Evolutionary conservation across 2,113 vertebrate genomes (phyloP).

Genomic region (Cyphomyrus plagiostoma): DNA sequence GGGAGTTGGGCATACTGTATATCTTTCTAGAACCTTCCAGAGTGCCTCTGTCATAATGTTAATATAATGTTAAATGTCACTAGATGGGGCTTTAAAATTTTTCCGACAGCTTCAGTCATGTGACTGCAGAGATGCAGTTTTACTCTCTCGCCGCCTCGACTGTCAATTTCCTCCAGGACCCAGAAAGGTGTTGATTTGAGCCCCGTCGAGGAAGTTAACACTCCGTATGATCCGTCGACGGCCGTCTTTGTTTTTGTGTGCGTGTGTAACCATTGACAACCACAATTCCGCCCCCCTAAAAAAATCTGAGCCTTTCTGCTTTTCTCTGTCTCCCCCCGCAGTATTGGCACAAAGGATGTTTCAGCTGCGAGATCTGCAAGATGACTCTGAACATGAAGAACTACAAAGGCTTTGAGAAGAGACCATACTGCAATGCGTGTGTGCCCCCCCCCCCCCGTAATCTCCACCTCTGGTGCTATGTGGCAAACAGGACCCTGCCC

Average conservation of each 20-base stretch:
- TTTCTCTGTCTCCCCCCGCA: slow-evolving; percentile 51
- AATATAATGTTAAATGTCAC: neutral
- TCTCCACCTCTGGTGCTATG: neutral
- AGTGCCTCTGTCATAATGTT: neutral
- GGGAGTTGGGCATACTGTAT: neutral
- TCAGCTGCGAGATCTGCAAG: slow-evolving; percentile 97
- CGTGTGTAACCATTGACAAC: neutral
- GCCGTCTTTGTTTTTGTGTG: neutral
- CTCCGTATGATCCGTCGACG: neutral
- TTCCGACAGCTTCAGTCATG: neutral
- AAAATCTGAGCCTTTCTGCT: slow-evolving; percentile 16
- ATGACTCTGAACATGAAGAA: slow-evolving; percentile 99
- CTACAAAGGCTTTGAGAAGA: slow-evolving; percentile 98
- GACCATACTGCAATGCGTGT: slow-evolving; percentile 97
- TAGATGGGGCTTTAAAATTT: neutral
- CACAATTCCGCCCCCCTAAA: neutral
- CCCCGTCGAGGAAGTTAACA: neutral
- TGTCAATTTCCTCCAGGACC: neutral
- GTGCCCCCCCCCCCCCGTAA: slow-evolving; percentile 46
- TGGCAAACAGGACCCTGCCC: slow-evolving; percentile 30
- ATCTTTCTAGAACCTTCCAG: neutral
- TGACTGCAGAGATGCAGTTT: neutral
- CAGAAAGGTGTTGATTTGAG: neutral
- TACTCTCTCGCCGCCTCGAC: neutral
- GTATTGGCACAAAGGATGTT: slow-evolving; percentile 99